Percentiles rank a stretch among this genome's conserved stretches.
These are phyloP conservation scores for Hippocampus mohnikei DNA, from an alignment of 2,113 vertebrate genomes.

Conservation along the genomic window DNA sequence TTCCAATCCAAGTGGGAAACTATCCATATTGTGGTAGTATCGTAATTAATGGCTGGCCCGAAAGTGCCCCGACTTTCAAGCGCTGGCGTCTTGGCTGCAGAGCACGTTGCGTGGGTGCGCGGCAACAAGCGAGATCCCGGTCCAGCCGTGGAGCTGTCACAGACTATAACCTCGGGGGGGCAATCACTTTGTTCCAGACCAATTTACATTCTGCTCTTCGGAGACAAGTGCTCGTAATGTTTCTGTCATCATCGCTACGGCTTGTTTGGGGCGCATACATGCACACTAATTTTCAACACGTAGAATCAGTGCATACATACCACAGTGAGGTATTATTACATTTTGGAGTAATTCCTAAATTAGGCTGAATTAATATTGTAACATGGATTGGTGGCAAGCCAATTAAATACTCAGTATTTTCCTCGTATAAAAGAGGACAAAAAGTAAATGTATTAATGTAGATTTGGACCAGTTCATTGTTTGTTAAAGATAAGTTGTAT, in stretches of 20 bases:
- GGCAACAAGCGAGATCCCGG: constrained; percentile 46
- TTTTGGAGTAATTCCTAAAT: not conserved
- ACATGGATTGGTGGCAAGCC: too few relatives aligned
- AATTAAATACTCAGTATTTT: not conserved
- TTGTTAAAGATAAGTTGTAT: not conserved
- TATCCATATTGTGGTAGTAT: not conserved
- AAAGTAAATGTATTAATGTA: not conserved
- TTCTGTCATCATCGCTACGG: not conserved
- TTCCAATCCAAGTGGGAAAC: constrained; percentile 3
- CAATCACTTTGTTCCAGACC: constrained; percentile 15
- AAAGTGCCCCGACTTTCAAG: constrained; percentile 38
- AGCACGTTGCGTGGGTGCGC: constrained; percentile 53
- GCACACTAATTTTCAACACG: not conserved
- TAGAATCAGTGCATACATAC: too few relatives aligned
- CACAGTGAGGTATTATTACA: too few relatives aligned
- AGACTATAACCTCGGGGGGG: constrained; percentile 31
- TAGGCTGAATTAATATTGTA: not conserved
- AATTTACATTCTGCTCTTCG: not conserved
- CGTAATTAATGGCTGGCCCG: constrained; percentile 16
- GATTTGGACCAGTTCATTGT: not conserved
- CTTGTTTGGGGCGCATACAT: not conserved
- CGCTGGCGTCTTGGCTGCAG: constrained; percentile 34
- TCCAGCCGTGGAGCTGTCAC: constrained; percentile 39
- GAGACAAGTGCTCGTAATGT: not conserved
- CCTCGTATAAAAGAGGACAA: not conserved